Evolutionary conservation across 2,888 invertebrate genomes (phyloP).

Genomic region (Phalera bucephala): DNA sequence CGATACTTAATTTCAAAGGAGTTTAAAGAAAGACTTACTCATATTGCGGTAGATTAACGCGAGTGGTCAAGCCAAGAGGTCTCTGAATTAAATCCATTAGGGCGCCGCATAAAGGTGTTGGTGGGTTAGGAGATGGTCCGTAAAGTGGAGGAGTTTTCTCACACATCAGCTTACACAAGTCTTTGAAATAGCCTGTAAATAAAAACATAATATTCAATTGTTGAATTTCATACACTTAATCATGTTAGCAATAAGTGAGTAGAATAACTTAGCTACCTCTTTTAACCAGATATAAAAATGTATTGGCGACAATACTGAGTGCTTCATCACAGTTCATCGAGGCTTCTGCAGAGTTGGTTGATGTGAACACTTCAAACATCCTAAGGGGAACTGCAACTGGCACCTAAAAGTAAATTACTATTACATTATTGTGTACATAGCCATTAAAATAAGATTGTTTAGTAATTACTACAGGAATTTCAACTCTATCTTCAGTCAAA

Average conservation of each 20-base stretch:
- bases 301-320: conserved; percentile 56
- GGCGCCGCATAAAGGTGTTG: conserved; percentile 88
- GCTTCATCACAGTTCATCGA: conserved; percentile 60
- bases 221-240: too few species aligned
- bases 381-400: conserved; percentile 89
- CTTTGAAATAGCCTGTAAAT: conserved; percentile 87
- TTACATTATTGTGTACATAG: too few species aligned
- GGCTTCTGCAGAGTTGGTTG: conserved; percentile 63
- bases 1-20: too few species aligned
- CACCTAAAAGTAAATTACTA: conserved; percentile 55
- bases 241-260: neutral
- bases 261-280: conserved; percentile 66
- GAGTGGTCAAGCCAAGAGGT: conserved; percentile 85
- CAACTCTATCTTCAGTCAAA: too few species aligned
- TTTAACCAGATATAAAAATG: conserved; percentile 80
- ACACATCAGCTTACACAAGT: conserved; percentile 87
- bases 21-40: conserved; percentile 61
- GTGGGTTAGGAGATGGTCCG: conserved; percentile 86
- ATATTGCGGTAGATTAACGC: conserved; percentile 66
- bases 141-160: conserved; percentile 86
- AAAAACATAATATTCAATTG: too few species aligned
- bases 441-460: too few species aligned
- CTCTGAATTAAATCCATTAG: conserved; percentile 89
- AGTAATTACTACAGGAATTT: too few species aligned
- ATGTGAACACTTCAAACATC: conserved; percentile 90